Evolutionary conservation across 1,140 invertebrate genomes (phyloP).

Genomic region (Asobara japonica): DNA sequence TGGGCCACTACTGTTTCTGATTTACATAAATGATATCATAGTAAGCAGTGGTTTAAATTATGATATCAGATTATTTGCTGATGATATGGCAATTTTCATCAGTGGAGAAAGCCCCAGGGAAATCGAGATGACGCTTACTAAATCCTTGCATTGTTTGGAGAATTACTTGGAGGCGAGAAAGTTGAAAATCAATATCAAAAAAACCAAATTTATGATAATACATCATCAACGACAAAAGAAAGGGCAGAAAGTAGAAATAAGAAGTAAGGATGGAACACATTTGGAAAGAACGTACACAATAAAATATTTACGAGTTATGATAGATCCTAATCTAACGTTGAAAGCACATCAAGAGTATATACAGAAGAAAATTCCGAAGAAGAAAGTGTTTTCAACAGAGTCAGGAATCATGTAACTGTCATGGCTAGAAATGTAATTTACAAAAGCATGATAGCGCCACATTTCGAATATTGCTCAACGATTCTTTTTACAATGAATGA

Average conservation of each 20-base stretch:
- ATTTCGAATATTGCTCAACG: too few relatives aligned
- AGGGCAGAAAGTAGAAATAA: background rate
- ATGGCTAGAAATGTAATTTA: too few relatives aligned
- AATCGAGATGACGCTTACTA: background rate
- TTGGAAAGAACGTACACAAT: too few relatives aligned
- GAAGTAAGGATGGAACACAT: background rate
- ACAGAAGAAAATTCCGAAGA: too few relatives aligned
- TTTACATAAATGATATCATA: constrained; percentile 23
- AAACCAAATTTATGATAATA: constrained; percentile 26
- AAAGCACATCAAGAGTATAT: too few relatives aligned
- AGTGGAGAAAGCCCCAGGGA: background rate
- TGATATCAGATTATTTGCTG: constrained; percentile 30
- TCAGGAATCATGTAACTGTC: too few relatives aligned
- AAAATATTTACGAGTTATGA: too few relatives aligned
- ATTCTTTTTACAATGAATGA: too few relatives aligned
- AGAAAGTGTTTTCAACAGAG: too few relatives aligned
- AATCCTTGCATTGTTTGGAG: background rate
- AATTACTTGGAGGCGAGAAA: constrained; percentile 3
- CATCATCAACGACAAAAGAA: background rate
- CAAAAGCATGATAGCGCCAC: too few relatives aligned
- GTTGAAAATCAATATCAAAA: constrained; percentile 8
- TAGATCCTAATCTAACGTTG: too few relatives aligned
- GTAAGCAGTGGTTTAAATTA: background rate
- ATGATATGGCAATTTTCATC: constrained; percentile 30
- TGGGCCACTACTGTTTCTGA: constrained; percentile 18